Evolutionary conservation across 1,140 invertebrate species (phyloP).

Genomic region (Drosophila subobscura): DNA sequence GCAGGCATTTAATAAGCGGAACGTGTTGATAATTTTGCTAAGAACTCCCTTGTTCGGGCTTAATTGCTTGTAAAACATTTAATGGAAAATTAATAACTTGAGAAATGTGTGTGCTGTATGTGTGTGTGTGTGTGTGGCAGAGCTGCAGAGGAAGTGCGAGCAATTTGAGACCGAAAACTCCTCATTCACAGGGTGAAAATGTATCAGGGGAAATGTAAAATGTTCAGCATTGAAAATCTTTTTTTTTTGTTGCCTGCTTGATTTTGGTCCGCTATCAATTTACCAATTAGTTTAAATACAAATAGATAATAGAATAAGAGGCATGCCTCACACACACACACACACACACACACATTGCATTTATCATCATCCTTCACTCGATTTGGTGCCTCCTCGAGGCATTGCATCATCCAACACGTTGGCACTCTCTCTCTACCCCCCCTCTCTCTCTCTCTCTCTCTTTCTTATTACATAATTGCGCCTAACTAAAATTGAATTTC

Average conservation of each 20-base stretch:
- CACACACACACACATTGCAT: too few relatives aligned
- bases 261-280: too few relatives aligned
- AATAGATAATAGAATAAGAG: too few relatives aligned
- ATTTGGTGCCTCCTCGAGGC: too few relatives aligned
- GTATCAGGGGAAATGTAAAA: conserved; percentile 28
- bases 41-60: conserved; percentile 38
- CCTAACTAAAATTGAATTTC: conserved; percentile 71
- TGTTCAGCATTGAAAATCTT: conserved; percentile 7
- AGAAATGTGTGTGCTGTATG: conserved; percentile 46
- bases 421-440: too few relatives aligned
- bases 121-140: too few relatives aligned
- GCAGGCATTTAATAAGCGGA: conserved; percentile 63
- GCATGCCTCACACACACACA: too few relatives aligned
- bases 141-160: conserved; percentile 44
- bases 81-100: conserved; percentile 75
- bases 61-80: conserved; percentile 67
- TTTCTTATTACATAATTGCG: conserved; percentile 67
- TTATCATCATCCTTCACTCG: too few relatives aligned
- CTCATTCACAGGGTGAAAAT: conserved; percentile 33
- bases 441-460: not conserved
- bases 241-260: too few relatives aligned
- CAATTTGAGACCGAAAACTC: conserved; percentile 38
- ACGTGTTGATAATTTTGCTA: conserved; percentile 68
- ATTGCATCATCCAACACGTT: too few relatives aligned
- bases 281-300: too few relatives aligned